Evolutionary conservation across 2,113 vertebrate genomes (phyloP), one percentile per base, ranked within the genome.

Genomic region (Oncorhynchus keta): DNA sequence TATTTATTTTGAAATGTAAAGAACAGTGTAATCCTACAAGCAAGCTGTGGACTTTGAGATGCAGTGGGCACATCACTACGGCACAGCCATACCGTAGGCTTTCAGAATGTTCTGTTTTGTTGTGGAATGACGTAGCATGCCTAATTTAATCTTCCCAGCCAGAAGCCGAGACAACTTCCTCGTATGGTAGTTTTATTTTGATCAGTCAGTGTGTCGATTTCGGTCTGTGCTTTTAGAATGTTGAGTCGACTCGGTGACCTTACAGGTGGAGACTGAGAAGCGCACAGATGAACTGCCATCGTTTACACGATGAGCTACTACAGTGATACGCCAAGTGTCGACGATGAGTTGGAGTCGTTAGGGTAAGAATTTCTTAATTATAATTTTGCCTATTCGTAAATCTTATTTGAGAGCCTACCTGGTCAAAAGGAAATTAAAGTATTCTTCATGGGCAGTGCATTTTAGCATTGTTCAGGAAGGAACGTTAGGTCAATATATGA

Each of bases 311-410:
- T 93, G 90, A 92, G 87, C 35, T 76, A 86, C 30, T 83, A 79
- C 78, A 86, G 80, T 1, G 84, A 87, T n/a, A 72, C 70, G 0
- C 79, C 74, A 18, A 74, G 77, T 0, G 71, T 14, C n/a, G 83
- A 86, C 0, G 88, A 94, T 22, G 93, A 93, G 77, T n/a, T 94
- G 35, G 81, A 89, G 76, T 80, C 78, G 5, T 24, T 91, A 67
- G 74, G 86, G 89, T 89, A 81, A 88, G 79, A 5, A 67, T 51
- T 9, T 14, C 26, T n/a, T 67, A n/a, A 20, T 68, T 28, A 18
- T 55, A 18, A 14, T 14, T 11, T 45, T 45, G 39, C 39, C 39
- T 45, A 45, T 45, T 45, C 39, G 39, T 45, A 45, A 45, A 45
- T 45, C 39, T 45, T 45, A 45, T 11, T 11, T 45, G 3, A 3